Evolutionary conservation across 2,888 invertebrate species (phyloP), one percentile per base, ranked within the genome.

Genomic region (Sipha maydis): DNA sequence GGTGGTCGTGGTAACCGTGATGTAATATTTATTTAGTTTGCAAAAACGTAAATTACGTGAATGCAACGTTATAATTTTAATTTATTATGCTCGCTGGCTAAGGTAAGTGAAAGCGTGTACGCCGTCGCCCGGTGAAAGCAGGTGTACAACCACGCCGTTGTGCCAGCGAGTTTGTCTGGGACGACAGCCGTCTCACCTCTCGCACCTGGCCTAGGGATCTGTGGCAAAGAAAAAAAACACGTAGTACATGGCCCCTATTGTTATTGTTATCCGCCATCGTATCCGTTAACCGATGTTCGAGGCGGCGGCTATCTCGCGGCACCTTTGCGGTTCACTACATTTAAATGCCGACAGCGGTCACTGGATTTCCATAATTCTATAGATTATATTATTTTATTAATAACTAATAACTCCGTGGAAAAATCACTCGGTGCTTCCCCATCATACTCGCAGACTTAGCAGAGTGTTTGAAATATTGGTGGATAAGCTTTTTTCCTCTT

Each of bases 81-180:
- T 77, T 67, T 31, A 61, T 21, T 28, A 28, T 21, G 48, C 48
- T n/a, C 21, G 48, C 67, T 54, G 25, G 19, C 21, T 21, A 54
- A 67, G 61, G 41, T 14, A 34, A 61, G 75, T 67, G 84, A 84
- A 84, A 85, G 76, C 84, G 84, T 48, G 48, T 48, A 11, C 48
- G 14, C 14, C 11, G 48, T 14, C 78, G 34, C 85, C 67, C 73
- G 75, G 86, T 61, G 86, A 86, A 86, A 86, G 86, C 86, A 86
- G 86, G 86, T 86, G 85, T 85, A 84, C 21, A 54, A 25, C 48
- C 48, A 25, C 7, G 69, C 31, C 83, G 69, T 28, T 69, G 67
- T 0, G 3, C 0, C 34, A 3, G n/a, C 34, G 14, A 38, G 48
- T 4, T 34, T 17, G 73, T 34, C 73, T n/a, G 73, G 73, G 73